A percentile compares a stretch with the other conserved stretches of the same genome.
Evolutionary conservation across 2,113 vertebrate species (phyloP).

Genomic region (Mobula hypostoma): DNA sequence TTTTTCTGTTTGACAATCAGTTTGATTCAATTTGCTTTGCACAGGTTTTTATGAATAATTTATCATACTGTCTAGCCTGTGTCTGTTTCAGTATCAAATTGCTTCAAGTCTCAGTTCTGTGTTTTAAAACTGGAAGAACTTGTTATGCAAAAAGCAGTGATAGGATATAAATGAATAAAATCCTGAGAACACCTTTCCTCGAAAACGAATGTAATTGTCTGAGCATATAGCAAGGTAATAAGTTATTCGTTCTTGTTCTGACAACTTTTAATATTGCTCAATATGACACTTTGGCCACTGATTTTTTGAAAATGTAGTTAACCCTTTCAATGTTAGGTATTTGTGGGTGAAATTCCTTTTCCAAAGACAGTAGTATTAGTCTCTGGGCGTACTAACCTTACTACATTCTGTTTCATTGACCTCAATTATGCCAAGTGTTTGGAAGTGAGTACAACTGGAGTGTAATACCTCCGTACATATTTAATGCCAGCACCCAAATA

Average conservation of each 20-base stretch:
- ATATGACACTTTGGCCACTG: neutral
- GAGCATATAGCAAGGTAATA: neutral
- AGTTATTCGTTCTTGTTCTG: neutral
- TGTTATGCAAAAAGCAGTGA: neutral
- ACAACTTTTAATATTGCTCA: neutral
- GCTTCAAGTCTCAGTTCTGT: neutral
- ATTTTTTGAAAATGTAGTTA: no score
- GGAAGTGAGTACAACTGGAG: no score
- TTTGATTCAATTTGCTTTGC: neutral
- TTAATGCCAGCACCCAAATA: no score
- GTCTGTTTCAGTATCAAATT: neutral
- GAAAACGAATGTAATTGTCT: neutral
- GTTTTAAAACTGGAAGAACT: neutral
- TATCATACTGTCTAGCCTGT: neutral
- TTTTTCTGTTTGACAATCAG: neutral
- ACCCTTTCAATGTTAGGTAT: no score
- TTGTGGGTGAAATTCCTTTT: no score
- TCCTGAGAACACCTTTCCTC: neutral
- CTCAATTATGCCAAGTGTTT: no score
- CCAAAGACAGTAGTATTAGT: no score
- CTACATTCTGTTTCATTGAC: no score
- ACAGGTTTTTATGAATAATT: neutral
- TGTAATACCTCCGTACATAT: no score
- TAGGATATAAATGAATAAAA: neutral
- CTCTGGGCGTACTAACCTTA: no score